These are phyloP conservation scores for Amphimedon queenslandica DNA, from an alignment of 37 sponge, comb jelly and placozoan species.

Conservation along the genomic window DNA sequence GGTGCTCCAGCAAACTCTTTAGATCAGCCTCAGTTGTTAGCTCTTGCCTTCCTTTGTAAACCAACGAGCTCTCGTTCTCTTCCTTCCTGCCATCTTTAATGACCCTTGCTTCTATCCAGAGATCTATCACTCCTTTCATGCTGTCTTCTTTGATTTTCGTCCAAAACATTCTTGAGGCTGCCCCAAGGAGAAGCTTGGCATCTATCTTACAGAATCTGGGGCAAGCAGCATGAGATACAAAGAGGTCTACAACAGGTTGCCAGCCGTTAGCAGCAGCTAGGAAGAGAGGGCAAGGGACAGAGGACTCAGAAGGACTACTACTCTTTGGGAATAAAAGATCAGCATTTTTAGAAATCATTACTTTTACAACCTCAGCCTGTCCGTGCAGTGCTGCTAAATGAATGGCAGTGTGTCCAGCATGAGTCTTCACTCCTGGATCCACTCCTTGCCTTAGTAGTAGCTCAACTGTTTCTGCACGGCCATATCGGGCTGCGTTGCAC, in stretches of 20 bases:
- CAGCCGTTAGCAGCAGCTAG: neutral
- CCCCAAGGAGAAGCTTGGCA: neutral
- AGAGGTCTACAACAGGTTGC: slow-evolving; percentile 8
- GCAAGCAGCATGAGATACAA: neutral
- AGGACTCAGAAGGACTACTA: neutral
- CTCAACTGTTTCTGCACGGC: neutral
- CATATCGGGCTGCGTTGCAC: slow-evolving; percentile 4
- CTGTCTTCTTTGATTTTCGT: neutral
- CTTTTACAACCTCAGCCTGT: neutral
- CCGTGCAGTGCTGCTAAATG: slow-evolving; percentile 5
- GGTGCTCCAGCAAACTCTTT: neutral
- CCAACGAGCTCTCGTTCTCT: neutral
- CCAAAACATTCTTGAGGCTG: slow-evolving; percentile 6
- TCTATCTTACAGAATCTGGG: neutral
- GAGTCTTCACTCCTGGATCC: neutral
- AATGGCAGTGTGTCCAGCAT: slow-evolving; percentile 6
- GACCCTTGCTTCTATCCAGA: neutral
- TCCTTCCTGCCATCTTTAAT: neutral
- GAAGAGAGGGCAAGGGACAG: neutral
- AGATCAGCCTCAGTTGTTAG: neutral
- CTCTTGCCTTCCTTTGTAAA: neutral
- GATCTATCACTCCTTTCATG: slow-evolving; percentile 7
- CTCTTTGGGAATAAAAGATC: neutral
- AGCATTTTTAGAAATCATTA: neutral
- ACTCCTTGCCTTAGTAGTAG: neutral